Conservation (phyloP, 2,888 invertebrate genomes). For the Scotopteryx bipunctaria region DNA sequence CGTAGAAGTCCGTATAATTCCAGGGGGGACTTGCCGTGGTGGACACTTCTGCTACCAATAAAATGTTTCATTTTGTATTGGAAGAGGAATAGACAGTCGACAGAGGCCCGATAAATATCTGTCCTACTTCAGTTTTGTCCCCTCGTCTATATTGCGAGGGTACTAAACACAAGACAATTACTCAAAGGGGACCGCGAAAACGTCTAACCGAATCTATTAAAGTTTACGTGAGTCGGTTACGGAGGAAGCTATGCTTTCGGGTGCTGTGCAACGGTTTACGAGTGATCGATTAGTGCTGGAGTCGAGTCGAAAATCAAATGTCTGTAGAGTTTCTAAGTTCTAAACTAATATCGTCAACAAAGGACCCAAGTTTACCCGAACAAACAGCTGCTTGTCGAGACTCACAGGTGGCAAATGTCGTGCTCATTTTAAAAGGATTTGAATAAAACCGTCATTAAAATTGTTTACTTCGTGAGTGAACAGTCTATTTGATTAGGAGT, state of each 20-base stretch:
- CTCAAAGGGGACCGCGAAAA: conserved; percentile 41
- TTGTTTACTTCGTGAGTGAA: conserved; percentile 35
- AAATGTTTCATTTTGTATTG: conserved; percentile 11
- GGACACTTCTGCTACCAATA: neutral
- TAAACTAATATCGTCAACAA: conserved; percentile 28
- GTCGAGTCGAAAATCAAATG: conserved; percentile 11
- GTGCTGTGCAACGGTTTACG: conserved; percentile 19
- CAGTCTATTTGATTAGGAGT: conserved; percentile 32
- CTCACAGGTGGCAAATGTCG: conserved; percentile 31
- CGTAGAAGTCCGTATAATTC: no score
- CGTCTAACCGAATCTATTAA: conserved; percentile 39
- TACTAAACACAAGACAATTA: conserved; percentile 39
- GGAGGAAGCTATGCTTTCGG: conserved; percentile 29
- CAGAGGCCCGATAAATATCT: conserved; percentile 27
- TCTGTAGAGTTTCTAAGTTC: conserved; percentile 20
- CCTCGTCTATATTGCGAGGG: conserved; percentile 31
- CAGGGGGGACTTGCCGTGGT: no score
- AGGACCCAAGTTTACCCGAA: conserved; percentile 21
- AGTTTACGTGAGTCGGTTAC: conserved; percentile 38
- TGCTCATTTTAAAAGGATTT: conserved; percentile 35
- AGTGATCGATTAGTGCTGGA: conserved; percentile 27
- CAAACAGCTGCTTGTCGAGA: conserved; percentile 25
- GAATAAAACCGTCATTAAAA: conserved; percentile 33
- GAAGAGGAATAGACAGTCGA: conserved; percentile 20
- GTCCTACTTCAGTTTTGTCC: conserved; percentile 23